Evolutionary conservation across 2,888 invertebrate species (phyloP).

Genomic region (Sinotaia quadrata): DNA sequence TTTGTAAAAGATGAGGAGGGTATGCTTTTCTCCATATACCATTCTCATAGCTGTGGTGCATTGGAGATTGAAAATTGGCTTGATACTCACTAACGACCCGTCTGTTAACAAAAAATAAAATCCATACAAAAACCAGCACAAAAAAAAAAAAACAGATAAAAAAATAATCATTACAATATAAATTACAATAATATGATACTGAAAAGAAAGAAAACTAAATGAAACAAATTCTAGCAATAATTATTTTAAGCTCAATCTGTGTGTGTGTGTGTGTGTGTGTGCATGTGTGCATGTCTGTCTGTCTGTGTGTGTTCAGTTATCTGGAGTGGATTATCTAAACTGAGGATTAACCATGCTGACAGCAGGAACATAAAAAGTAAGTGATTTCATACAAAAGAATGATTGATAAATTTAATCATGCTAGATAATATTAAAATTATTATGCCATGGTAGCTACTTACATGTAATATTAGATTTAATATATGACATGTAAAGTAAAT

Average conservation of each 20-base stretch:
- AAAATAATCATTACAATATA: no score
- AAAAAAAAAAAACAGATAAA: no score
- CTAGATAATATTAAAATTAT: no score
- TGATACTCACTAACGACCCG: conserved; percentile 61
- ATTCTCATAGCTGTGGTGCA: conserved; percentile 57
- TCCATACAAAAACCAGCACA: neutral
- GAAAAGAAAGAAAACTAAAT: no score
- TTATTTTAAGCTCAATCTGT: neutral
- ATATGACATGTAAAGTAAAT: no score
- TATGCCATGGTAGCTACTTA: no score
- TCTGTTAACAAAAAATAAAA: conserved; percentile 38
- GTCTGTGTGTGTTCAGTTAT: neutral
- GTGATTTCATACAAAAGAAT: no score
- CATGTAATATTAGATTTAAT: no score
- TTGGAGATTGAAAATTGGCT: conserved; percentile 63
- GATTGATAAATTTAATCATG: no score
- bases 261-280: neutral
- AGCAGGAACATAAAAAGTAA: no score
- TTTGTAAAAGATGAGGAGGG: conserved; percentile 59
- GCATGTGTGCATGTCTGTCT: neutral
- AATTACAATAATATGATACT: no score
- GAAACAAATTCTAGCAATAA: no score
- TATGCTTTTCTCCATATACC: conserved; percentile 67
- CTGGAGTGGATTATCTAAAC: neutral
- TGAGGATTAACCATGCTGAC: neutral